These are phyloP conservation scores for Hemistola chrysoprasaria DNA, from an alignment of 2,888 invertebrate genomes.

Conservation along the genomic window DNA sequence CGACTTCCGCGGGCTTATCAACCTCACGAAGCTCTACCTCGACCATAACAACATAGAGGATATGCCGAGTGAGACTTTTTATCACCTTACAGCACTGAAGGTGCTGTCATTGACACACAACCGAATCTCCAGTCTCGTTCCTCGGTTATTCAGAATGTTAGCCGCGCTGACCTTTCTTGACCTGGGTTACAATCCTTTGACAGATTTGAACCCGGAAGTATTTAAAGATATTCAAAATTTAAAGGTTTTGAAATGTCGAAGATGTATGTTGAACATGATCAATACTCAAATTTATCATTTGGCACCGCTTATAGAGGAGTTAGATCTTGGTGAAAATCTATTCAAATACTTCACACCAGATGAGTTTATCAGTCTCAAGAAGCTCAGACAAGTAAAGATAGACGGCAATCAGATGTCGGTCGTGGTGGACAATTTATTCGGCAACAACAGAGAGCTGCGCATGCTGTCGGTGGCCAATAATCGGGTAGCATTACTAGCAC, in stretches of 20 bases:
- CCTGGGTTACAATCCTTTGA: constrained; percentile 88
- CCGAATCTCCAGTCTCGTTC: constrained; percentile 85
- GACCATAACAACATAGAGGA: constrained; percentile 88
- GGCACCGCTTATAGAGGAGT: constrained; percentile 86
- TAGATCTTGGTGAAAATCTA: constrained; percentile 90
- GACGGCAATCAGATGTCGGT: constrained; percentile 91
- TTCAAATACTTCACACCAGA: constrained; percentile 88
- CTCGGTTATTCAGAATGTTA: constrained; percentile 88
- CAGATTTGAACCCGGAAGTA: constrained; percentile 89
- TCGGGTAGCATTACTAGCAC: constrained; percentile 87
- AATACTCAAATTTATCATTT: constrained; percentile 91
- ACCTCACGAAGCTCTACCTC: constrained; percentile 86
- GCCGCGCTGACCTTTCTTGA: constrained; percentile 87
- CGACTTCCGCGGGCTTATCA: constrained; percentile 89
- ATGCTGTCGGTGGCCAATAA: constrained; percentile 86
- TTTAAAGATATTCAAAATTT: constrained; percentile 90
- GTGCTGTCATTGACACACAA: constrained; percentile 86
- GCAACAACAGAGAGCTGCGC: constrained; percentile 78
- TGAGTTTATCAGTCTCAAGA: constrained; percentile 86
- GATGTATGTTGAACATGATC: constrained; percentile 87
- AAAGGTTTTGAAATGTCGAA: constrained; percentile 86
- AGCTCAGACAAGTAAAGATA: constrained; percentile 84
- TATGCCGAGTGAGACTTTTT: constrained; percentile 89
- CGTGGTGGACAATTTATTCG: constrained; percentile 87
- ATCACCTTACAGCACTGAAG: constrained; percentile 86